phyloP scores from a whole-genome alignment of 2,888 invertebrate species.

The Steinernema carpocapsae region DNA sequence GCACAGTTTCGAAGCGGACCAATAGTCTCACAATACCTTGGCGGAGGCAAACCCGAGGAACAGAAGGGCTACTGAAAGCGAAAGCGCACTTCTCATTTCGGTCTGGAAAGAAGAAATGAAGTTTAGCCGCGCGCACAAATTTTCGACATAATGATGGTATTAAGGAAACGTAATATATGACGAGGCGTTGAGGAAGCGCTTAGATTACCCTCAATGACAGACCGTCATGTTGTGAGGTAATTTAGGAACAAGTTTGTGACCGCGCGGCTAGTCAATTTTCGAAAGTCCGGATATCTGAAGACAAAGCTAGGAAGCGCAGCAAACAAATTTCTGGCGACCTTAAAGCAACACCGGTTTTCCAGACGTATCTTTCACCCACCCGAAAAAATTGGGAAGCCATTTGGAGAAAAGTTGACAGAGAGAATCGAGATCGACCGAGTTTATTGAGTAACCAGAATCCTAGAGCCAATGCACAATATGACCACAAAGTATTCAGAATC shows the following conservation, averaged over 20 bases:
- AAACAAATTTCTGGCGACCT: background rate
- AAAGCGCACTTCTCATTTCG: background rate
- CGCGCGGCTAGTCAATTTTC: constrained; percentile 33
- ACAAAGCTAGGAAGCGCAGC: constrained; percentile 5
- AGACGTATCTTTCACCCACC: background rate
- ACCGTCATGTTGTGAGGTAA: constrained; percentile 34
- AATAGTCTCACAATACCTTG: background rate
- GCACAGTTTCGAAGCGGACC: background rate
- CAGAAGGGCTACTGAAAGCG: background rate
- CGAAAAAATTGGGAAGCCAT: background rate
- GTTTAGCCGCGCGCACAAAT: background rate
- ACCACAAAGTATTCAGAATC: background rate
- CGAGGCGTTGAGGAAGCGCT: constrained; percentile 24
- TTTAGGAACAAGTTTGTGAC: constrained; percentile 33
- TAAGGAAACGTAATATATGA: background rate
- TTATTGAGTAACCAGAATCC: too few species aligned
- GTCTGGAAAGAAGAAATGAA: background rate
- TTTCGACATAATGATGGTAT: constrained; percentile 5
- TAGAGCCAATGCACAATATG: too few species aligned
- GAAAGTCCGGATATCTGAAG: constrained; percentile 25
- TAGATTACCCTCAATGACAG: constrained; percentile 34
- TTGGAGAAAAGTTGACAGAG: background rate
- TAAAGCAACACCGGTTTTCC: constrained; percentile 27
- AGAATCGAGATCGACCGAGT: background rate
- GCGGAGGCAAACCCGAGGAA: background rate